Evolutionary conservation across 2,888 invertebrate species (phyloP), one percentile per base, ranked within the genome.

Genomic region (Dryadula phaetusa): DNA sequence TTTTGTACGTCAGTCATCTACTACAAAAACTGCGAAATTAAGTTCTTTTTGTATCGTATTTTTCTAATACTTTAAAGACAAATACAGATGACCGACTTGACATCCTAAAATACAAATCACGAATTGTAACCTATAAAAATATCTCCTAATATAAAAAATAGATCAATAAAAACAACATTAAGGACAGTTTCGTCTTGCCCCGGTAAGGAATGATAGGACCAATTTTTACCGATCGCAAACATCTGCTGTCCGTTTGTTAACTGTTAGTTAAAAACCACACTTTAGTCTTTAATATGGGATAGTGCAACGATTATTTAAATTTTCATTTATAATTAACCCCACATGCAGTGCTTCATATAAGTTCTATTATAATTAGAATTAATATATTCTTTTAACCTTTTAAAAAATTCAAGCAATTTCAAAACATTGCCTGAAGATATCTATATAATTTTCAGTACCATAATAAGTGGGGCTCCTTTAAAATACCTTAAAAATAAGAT

Each of bases 181-280:
- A 71, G 73, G 75, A 78, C 82, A 74, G 79, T 70, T 47, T 82
- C 71, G 66, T 73, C 74, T 79, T 80, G 91, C 90, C 93, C 90
- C 91, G 92, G 93, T 92, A 94, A 94, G 94, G 94, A 94, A 94
- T 94, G 94, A 94, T 94, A 93, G 87, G 93, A 93, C 93, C 94
- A 94, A 93, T 90, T 88, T 94, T 92, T 93, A 93, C 94, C 93
- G 87, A 83, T 93, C 93, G 93, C 93, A 88, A 85, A 81, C 69
- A 71, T 80, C 73, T 67, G 75, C 85, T 76, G 78, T 75, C 81
- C 8, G 40, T 64, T 68, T 70, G 70, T 52, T 34, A 69, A 62
- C 60, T 56, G 60, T 71, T 70, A 71, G 65, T 67, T 22, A 42
- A 54, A 71, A 71, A 69, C 71, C 66, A 63, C 67, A 69, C 71